These are phyloP conservation scores for Beris chalybata DNA, from an alignment of 2,888 invertebrate species.

Conservation along the genomic window DNA sequence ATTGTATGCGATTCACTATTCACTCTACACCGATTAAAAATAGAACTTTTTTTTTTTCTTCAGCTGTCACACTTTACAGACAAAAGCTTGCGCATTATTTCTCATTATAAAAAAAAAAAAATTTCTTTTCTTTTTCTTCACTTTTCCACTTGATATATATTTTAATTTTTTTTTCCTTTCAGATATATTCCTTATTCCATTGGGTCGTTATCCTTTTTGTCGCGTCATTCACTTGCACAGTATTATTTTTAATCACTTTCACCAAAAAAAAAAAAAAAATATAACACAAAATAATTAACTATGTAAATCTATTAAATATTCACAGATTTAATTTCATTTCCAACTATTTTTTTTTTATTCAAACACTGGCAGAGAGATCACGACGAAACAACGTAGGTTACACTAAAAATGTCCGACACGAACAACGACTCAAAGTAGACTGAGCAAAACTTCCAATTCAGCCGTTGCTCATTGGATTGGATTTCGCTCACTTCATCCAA, in stretches of 20 bases:
- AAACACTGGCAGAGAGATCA: conserved; percentile 27
- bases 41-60: conserved; percentile 27
- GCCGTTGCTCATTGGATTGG: not conserved
- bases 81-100: conserved; percentile 32
- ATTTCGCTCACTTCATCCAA: not conserved
- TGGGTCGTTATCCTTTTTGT: conserved; percentile 30
- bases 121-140: conserved; percentile 12
- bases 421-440: conserved; percentile 28
- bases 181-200: conserved; percentile 17
- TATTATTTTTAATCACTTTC: no score
- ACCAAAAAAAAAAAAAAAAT: no score
- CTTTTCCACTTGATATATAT: no score
- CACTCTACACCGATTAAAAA: conserved; percentile 18
- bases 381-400: conserved; percentile 11
- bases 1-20: conserved; percentile 6
- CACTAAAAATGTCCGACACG: conserved; percentile 15
- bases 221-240: no score
- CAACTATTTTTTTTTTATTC: conserved; percentile 5
- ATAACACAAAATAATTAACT: no score
- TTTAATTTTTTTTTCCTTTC: no score
- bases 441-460: conserved; percentile 19
- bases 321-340: no score
- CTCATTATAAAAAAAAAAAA: conserved; percentile 12
- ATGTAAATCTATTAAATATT: no score
- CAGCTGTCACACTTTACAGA: conserved; percentile 18